Base-by-base conservation (phyloP, 2,797 vertebrate species). In the Rhinophrynus dorsalis region DNA sequence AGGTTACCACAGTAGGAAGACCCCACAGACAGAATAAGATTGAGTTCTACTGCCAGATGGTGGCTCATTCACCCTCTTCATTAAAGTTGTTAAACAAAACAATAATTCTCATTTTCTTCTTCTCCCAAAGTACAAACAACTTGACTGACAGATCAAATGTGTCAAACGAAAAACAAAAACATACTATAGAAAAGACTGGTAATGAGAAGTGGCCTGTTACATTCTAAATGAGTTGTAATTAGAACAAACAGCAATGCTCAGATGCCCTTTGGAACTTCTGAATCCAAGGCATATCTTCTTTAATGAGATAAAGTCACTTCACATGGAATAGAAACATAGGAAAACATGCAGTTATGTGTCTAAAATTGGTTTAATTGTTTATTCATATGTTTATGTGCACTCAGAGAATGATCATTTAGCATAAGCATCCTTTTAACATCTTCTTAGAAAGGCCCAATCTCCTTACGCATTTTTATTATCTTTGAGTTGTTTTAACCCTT, bases 21-120 rank as follows among this genome's bases (percentile, higher is more conserved):
- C 82, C 85, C 73, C 80, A 81, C 90, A 90, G 87, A 87, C 88
- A 88, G 82, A 82, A 21, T 4, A 76, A 76, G 72, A 81, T 83
- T 86, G 82, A 84, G 80, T 72, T 78, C 67, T 77, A 65, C 67
- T 42, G 77, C 86, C 90, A 91, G 89, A 89, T 90, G 90, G 87
- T 86, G 68, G 55, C 78, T 84, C 78, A 78, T 88, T 76, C 81
- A 83, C 82, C 72, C 85, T 79, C 81, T 88, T 90, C 85, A 85
- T 89, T 90, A 86, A 83, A 76, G 76, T 81, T 80, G 79, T 84
- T 88, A 58, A 72, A 58, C 15, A 21, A 73, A 89, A 90, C 86
- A 86, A 88, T 83, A 84, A 77, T 79, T 84, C 67, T 27, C 68
- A 77, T 83, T 59, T 59, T 66, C 20, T 64, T 52, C 26, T 33